phyloP scores from a whole-genome alignment of 2,888 invertebrate genomes.

The Amiota mariae region DNA sequence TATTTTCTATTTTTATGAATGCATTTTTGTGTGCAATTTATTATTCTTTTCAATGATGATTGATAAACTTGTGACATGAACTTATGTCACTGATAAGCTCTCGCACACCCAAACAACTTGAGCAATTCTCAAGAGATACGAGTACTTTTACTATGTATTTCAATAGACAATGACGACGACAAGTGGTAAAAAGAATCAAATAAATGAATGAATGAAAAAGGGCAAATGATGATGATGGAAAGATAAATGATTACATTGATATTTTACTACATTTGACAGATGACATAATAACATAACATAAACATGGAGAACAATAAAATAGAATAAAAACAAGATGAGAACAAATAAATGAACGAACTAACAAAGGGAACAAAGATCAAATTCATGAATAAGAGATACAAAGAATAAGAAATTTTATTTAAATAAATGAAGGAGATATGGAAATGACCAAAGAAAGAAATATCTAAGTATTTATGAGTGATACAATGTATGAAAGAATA shows the following conservation, averaged over 20 bases:
- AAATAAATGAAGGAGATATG: too few species aligned
- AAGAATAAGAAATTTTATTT: not conserved
- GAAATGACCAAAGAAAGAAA: too few species aligned
- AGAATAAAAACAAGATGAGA: too few species aligned
- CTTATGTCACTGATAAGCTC: slow-evolving; percentile 20
- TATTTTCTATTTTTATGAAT: too few species aligned
- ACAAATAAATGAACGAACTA: slow-evolving; percentile 20
- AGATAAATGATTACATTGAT: slow-evolving; percentile 30
- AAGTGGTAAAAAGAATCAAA: slow-evolving; percentile 60
- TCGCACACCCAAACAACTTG: not conserved
- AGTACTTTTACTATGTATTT: not conserved
- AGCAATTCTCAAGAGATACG: not conserved
- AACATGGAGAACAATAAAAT: too few species aligned
- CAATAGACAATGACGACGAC: slow-evolving; percentile 31
- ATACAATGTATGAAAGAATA: too few species aligned
- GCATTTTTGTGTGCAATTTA: too few species aligned
- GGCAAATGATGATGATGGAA: slow-evolving; percentile 53
- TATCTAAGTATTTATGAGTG: too few species aligned
- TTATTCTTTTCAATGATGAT: slow-evolving; percentile 4
- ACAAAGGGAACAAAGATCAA: slow-evolving; percentile 17
- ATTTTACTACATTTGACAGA: too few species aligned
- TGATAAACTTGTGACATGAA: slow-evolving; percentile 30
- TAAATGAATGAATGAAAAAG: slow-evolving; percentile 47
- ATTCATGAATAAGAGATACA: slow-evolving; percentile 17
- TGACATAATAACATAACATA: too few species aligned